Percentiles rank a stretch among this genome's conserved stretches.
These are phyloP conservation scores for Oscheius sp. DNA, from an alignment of 2,888 invertebrate species.

Conservation along the genomic window DNA sequence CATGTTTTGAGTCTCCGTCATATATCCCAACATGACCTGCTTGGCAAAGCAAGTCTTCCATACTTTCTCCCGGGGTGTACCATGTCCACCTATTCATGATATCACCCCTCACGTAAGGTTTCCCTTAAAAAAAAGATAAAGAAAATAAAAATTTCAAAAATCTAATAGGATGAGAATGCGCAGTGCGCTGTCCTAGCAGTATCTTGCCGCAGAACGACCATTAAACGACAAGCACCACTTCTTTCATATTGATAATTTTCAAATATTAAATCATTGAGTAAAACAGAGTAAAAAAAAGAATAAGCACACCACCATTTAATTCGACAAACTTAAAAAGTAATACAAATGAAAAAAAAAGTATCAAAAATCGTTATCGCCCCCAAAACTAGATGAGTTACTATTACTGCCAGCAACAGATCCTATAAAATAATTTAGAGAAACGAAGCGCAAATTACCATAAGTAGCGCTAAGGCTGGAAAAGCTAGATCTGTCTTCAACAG, in stretches of 20 bases:
- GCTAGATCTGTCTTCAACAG: neutral
- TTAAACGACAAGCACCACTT: no score
- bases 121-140: neutral
- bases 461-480: neutral
- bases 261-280: no score
- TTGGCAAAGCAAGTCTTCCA: slow-evolving; percentile 68
- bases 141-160: neutral
- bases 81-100: slow-evolving; percentile 42
- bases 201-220: no score
- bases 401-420: neutral
- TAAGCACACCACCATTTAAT: no score
- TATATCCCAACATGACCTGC: slow-evolving; percentile 68
- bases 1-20: slow-evolving; percentile 69
- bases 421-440: neutral
- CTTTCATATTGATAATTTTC: no score
- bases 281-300: neutral
- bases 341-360: no score
- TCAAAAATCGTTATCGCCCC: no score
- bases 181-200: no score
- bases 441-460: neutral
- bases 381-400: neutral
- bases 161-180: neutral
- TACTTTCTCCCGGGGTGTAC: slow-evolving; percentile 67
- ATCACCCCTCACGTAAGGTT: neutral
- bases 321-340: no score